A percentile compares a stretch with the other conserved stretches of the same genome.
Conservation (phyloP, 2,797 vertebrate genomes). For the Periparus ater region DNA sequence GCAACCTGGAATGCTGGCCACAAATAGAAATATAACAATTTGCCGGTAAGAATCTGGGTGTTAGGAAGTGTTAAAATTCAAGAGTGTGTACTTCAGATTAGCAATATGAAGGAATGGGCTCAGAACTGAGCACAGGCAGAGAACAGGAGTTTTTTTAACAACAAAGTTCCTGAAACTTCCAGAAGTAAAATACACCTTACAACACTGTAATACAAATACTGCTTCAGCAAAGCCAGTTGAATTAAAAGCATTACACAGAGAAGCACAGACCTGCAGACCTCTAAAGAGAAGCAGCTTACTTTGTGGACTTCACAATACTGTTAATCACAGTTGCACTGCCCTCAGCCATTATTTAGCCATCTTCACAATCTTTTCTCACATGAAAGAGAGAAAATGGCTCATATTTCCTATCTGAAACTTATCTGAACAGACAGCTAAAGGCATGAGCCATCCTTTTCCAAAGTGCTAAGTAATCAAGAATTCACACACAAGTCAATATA, state of each 20-base stretch:
- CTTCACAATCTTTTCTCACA: not conserved
- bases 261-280: not conserved
- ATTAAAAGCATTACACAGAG: not conserved
- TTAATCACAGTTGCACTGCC: not conserved
- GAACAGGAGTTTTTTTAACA: not conserved
- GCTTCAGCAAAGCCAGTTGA: not conserved
- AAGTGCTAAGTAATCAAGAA: slow-evolving; percentile 18
- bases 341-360: not conserved
- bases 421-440: slow-evolving; percentile 10
- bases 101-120: not conserved
- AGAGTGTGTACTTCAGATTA: not conserved
- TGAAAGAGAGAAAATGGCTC: slow-evolving; percentile 1
- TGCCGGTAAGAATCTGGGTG: not conserved
- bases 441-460: not conserved
- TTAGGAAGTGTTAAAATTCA: not conserved
- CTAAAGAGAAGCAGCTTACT: not conserved
- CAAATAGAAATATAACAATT: not conserved
- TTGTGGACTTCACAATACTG: not conserved
- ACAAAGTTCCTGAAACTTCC: not conserved
- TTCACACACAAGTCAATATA: not conserved
- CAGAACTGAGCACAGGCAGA: not conserved
- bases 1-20: not conserved
- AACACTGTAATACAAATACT: not conserved
- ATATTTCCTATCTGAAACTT: not conserved
- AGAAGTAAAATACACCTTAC: not conserved